Conservation (phyloP, 2,113 vertebrate genomes). For the Scomber colias region DNA sequence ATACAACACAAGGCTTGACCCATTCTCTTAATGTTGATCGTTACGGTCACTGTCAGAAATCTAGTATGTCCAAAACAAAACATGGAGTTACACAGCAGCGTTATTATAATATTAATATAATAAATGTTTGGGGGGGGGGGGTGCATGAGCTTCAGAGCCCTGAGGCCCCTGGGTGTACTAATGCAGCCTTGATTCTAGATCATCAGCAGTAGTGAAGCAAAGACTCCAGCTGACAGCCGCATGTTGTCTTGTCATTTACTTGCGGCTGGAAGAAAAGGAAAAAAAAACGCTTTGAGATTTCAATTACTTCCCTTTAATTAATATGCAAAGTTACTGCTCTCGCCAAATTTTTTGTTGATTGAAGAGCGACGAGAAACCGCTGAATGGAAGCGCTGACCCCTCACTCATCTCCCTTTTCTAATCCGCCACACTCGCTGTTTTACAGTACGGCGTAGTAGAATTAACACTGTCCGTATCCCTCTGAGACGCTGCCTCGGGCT, state of each 20-base stretch:
- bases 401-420: conserved; percentile 26
- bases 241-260: conserved; percentile 33
- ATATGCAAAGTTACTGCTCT: conserved; percentile 18
- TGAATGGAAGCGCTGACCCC: conserved; percentile 42
- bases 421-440: conserved; percentile 31
- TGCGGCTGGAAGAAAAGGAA: not conserved
- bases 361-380: conserved; percentile 16
- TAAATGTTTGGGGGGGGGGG: too few species aligned
- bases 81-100: too few species aligned
- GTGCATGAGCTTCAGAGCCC: too few species aligned
- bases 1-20: too few species aligned
- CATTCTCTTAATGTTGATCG: too few species aligned
- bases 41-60: too few species aligned
- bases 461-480: conserved; percentile 25
- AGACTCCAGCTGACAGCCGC: conserved; percentile 27
- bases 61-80: too few species aligned
- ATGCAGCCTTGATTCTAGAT: not conserved
- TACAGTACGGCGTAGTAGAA: conserved; percentile 15
- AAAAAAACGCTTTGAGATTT: not conserved
- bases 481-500: conserved; percentile 48
- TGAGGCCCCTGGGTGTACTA: too few species aligned
- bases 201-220: not conserved
- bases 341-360: conserved; percentile 24
- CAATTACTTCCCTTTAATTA: conserved; percentile 30
- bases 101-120: too few species aligned